Percentiles rank a stretch among this genome's conserved stretches.
phyloP scores from a whole-genome alignment of 64 coral and sea anemone genomes.

The Acropora yongei region DNA sequence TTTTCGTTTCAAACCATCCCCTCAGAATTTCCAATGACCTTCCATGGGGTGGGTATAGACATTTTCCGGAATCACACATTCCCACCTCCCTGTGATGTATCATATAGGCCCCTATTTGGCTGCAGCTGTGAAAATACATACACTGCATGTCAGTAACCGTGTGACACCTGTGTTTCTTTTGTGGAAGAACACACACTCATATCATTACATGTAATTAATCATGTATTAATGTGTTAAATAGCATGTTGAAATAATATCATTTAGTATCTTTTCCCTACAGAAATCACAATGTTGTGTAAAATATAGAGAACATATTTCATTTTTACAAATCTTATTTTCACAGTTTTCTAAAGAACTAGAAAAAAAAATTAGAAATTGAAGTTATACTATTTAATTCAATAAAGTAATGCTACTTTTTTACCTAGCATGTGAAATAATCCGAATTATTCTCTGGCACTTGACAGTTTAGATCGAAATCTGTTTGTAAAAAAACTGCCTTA shows the following conservation, averaged over 20 bases:
- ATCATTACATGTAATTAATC: too few species aligned
- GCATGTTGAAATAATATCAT: not conserved
- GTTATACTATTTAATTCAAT: not conserved
- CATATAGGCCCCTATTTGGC: too few species aligned
- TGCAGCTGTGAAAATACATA: too few species aligned
- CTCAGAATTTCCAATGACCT: not conserved
- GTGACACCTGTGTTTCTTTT: too few species aligned
- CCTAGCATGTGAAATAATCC: not conserved
- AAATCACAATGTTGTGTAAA: not conserved
- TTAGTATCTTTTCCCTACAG: not conserved
- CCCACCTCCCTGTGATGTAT: too few species aligned
- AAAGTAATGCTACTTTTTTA: slow-evolving; percentile 1
- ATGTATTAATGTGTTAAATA: too few species aligned
- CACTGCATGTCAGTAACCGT: too few species aligned
- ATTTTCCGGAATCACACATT: too few species aligned
- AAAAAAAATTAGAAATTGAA: too few species aligned
- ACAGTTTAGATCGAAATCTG: slow-evolving; percentile 16
- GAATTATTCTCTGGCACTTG: not conserved
- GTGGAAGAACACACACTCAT: too few species aligned
- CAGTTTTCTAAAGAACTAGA: not conserved
- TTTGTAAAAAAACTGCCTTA: slow-evolving; percentile 14
- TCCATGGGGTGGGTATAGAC: too few species aligned
- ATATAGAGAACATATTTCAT: not conserved
- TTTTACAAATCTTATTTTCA: slow-evolving; percentile 15
- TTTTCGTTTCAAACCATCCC: too few species aligned